Base-by-base conservation (phyloP, 2,113 vertebrate genomes). In the Dendrocopos noguchii region DNA sequence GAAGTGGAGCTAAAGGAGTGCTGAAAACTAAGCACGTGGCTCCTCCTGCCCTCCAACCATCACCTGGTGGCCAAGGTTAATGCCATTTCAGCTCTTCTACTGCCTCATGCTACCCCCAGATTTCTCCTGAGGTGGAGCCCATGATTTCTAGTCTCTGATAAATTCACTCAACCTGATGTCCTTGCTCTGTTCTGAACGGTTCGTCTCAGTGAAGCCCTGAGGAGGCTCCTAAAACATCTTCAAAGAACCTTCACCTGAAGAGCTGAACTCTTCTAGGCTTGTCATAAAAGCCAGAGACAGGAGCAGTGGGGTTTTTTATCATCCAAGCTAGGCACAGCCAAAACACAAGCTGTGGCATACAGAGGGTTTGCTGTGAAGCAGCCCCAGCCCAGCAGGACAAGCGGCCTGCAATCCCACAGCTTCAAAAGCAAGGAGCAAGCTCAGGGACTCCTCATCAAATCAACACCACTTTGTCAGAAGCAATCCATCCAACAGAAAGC, bases 231-330 rank as follows among this genome's bases (percentile, higher is more conserved):
- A 11, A 8, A 57, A 22, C 36, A 22, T 0, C 72, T 21, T 31
- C 46, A 2, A 1, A 8, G 12, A 2, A 0, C 17, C 15, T 25
- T 2, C 2, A 1, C 20, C 53, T 19, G 3, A 7, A 4, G 12
- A 28, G 28, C 12, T 3, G 15, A 8, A 2, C 20, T 27, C 20
- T 18, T 19, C 5, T 52, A 31, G 57, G 6, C 3, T n/a, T 2
- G 3, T 1, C 17, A 25, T 1, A 10, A 12, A 7, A 5, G 56
- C 27, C 19, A n/a, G 19, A 50, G 79, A 46, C 7, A 0, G 65
- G 12, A 22, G 47, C 21, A 50, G 47, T 42, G 15, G 34, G 34
- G 17, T n/a, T 19, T 47, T 22, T 50, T 50, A 21, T 20, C 19
- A 50, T 50, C 53, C 1, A 8, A 6, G 21, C 8, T 29, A 42